Evolutionary conservation across 2,888 invertebrate species (phyloP), one percentile per base, ranked within the genome.

Genomic region (Chironomus tentans): DNA sequence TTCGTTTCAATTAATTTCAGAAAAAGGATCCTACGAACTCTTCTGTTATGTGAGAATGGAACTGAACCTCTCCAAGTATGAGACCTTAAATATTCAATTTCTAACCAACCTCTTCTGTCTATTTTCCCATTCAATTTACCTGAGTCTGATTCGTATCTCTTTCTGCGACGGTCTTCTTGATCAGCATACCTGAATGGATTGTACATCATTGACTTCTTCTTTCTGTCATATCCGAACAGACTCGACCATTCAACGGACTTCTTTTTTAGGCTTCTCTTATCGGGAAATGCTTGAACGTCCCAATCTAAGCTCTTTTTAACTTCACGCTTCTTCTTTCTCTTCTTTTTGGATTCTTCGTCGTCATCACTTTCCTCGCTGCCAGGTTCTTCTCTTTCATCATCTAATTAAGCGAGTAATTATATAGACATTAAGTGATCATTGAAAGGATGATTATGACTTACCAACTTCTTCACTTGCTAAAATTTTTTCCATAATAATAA

Each of bases 191-290:
- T 38, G 2, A 38, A 38, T 38, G 38, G 38, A 10, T 38, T 38
- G 38, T 38, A 46, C 10, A n/a, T 47, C 21, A 28, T 62, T 50
- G 88, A 85, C 80, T 91, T 90, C 82, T 92, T 92, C 82, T 87
- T 89, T 77, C 93, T 89, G 81, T 95, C 93, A 77, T 93, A 87
- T 0, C 95, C 95, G 80, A 94, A 94, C 81, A 95, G 94, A 79
- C 93, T 90, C 0, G 92, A 91, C 94, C 94, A 95, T 80, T 94
- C 90, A 77, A 94, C 88, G 0, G 92, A 92, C 82, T 94, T 94
- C 24, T 65, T 65, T 24, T 65, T 65, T 18, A 65, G 10, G n/a
- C 3, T n/a, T 15, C 24, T 74, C 22, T 61, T 62, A 13, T 61
- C 24, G n/a, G 61, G 22, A 22, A 56, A n/a, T 15, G 10, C 28